Base-by-base conservation (phyloP, 2,797 vertebrate species). In the Falco columbarius region DNA sequence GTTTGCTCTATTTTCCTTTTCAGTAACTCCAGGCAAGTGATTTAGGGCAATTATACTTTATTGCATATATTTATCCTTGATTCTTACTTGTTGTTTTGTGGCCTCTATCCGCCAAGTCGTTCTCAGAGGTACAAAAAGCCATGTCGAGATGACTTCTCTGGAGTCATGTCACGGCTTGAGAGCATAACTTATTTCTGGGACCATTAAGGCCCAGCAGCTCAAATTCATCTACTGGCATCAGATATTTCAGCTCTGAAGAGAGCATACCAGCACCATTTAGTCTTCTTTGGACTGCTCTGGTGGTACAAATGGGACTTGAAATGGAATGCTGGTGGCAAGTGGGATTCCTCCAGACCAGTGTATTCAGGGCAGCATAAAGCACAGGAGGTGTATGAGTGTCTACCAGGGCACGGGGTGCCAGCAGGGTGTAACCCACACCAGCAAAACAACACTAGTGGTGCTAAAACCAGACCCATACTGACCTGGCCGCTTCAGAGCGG, bases 31-130 rank as follows among this genome's bases (percentile, higher is more conserved):
- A 93, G 90, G 81, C 67, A 80, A 91, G 86, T 82, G 83, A 81
- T 91, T 93, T 77, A 82, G 49, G 71, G 68, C 56, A 92, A 80
- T 97, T 95, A 82, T 1, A 1, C 36, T 83, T 90, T 94, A 91
- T 90, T 91, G 73, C 40, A 81, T 40, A 14, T 44, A 59, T 95
- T 81, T 92, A 74, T 91, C 40, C 56, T 89, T 8, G 19, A 47
- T 81, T 67, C 32, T 71, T 70, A 54, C 49, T 67, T 83, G 86
- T 61, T 54, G 51, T 82, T 74, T 74, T 80, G 46, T 66, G 84
- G 44, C 16, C 58, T 92, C 49, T 63, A 7, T 54, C 67, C 80
- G n/a, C 27, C 74, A 65, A 85, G 42, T 90, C 81, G 80, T 76
- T 77, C 84, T 87, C 67, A 40, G 42, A 85, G 59, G 49, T 71